Conservation (phyloP, 2,797 vertebrate species). For the Lindbergichthys nudifrons region DNA sequence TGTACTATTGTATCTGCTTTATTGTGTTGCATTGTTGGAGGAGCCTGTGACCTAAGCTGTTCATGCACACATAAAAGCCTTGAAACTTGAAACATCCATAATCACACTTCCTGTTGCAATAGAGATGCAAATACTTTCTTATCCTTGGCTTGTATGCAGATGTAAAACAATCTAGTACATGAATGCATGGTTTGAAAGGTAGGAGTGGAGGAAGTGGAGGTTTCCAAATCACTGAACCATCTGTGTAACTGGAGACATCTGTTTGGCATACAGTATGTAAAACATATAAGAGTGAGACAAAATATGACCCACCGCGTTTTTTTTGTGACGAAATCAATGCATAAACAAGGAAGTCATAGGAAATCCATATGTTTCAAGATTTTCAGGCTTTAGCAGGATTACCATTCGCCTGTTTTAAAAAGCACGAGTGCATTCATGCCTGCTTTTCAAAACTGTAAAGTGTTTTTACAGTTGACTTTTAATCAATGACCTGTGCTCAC, state of each 20-base stretch:
- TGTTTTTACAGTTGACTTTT: slow-evolving; percentile 2
- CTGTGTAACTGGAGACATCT: no score
- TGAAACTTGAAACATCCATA: no score
- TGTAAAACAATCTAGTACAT: not conserved
- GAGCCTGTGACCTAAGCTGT: no score
- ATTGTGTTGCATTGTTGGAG: no score
- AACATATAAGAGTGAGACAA: not conserved
- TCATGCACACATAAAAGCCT: no score
- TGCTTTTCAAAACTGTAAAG: not conserved
- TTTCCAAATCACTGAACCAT: not conserved
- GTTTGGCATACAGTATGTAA: not conserved
- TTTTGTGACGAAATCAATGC: not conserved
- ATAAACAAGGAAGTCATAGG: not conserved
- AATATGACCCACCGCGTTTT: not conserved
- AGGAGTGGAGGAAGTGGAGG: slow-evolving; percentile 3
- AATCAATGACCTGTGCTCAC: slow-evolving; percentile 5
- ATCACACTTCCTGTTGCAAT: no score
- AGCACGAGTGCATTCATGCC: not conserved
- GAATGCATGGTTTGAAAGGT: not conserved
- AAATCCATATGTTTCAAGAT: not conserved
- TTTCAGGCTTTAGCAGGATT: not conserved
- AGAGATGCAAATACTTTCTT: no score
- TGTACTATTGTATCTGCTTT: no score
- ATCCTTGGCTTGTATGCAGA: no score
- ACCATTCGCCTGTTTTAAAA: not conserved